Evolutionary conservation across 2,113 vertebrate genomes (phyloP).

Genomic region (Lophochroa leadbeateri): DNA sequence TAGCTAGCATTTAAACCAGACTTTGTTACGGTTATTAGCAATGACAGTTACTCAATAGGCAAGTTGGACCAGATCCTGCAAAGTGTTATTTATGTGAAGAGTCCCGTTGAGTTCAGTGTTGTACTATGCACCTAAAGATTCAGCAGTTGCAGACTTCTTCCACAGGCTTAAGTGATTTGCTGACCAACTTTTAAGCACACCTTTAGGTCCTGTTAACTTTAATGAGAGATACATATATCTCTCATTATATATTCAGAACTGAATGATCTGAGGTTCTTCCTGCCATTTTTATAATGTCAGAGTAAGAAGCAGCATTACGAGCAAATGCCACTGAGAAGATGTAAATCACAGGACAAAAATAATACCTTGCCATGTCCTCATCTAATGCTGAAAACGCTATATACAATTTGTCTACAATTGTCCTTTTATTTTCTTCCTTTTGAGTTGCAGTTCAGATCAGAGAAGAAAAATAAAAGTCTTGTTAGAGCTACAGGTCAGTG

Average conservation of each 20-base stretch:
- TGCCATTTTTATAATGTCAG: not conserved
- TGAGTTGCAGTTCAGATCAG: conserved; percentile 15
- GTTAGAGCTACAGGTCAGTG: conserved; percentile 52
- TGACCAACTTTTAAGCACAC: not conserved
- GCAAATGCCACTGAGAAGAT: not conserved
- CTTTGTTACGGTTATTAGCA: not conserved
- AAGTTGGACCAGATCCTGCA: not conserved
- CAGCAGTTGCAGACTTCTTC: not conserved
- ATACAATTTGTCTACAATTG: not conserved
- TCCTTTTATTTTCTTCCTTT: conserved; percentile 26
- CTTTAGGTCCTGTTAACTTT: not conserved
- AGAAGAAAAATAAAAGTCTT: conserved; percentile 40
- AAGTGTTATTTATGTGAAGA: not conserved
- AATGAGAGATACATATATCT: not conserved
- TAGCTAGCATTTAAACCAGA: not conserved
- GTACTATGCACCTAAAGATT: not conserved
- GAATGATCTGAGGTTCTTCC: not conserved
- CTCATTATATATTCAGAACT: not conserved
- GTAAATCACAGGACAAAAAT: not conserved
- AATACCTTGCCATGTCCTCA: not conserved
- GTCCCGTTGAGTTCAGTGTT: rapidly evolving
- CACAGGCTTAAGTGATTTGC: not conserved
- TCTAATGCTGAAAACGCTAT: not conserved
- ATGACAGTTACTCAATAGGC: not conserved
- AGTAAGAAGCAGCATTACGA: not conserved